Percentiles rank a stretch among this genome's conserved stretches.
Conservation (phyloP, 2,888 invertebrate genomes). For the Argyra leucocephala region DNA sequence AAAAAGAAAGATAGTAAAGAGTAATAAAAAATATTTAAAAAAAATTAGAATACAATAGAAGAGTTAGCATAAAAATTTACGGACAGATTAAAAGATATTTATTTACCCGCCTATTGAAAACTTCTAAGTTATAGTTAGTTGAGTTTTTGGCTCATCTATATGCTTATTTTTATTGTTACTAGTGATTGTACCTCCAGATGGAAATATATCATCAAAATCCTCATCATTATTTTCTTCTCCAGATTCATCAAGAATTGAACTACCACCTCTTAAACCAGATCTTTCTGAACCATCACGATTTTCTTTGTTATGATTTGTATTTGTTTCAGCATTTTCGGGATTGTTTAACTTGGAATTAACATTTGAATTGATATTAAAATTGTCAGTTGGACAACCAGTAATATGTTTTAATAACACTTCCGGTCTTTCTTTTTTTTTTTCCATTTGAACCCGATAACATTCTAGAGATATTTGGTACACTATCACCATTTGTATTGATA, state of each 20-base stretch:
- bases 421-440: constrained; percentile 68
- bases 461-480: constrained; percentile 73
- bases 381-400: constrained; percentile 47
- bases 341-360: constrained; percentile 21
- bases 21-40: too few species aligned
- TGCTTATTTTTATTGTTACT: constrained; percentile 12
- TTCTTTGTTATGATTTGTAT: constrained; percentile 34
- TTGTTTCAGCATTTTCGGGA: constrained; percentile 23
- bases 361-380: constrained; percentile 20
- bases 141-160: constrained; percentile 28
- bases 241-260: constrained; percentile 7
- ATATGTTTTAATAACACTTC: constrained; percentile 63
- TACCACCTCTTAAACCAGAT: constrained; percentile 1
- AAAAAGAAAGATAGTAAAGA: too few species aligned
- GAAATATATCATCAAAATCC: constrained; percentile 18
- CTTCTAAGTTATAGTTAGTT: constrained; percentile 30
- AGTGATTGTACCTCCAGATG: constrained; percentile 13
- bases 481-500: constrained; percentile 44
- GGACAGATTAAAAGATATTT: too few species aligned
- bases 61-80: too few species aligned
- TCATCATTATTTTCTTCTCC: constrained; percentile 17
- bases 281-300: constrained; percentile 12
- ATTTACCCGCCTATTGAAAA: too few species aligned
- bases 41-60: too few species aligned
- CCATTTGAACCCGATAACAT: constrained; percentile 81